Base-by-base conservation (phyloP, 2,888 invertebrate genomes). In the Fissipunctia ypsillon region DNA sequence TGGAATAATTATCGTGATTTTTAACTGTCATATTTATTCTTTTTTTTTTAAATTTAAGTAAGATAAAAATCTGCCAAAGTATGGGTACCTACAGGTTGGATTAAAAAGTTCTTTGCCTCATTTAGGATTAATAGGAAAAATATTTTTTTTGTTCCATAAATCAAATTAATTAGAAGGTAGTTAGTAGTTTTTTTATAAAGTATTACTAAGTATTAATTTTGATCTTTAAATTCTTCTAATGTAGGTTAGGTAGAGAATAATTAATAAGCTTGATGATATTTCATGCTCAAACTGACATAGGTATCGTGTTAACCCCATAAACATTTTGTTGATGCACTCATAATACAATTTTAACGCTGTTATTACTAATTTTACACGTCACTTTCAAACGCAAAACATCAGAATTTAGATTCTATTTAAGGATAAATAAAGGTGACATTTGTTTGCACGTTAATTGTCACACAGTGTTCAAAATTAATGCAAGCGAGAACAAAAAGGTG, bases 401-500 rank as follows among this genome's bases (percentile, higher is more conserved):
- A 25, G 0, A 91, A 73, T 73, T 67, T 77, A 22, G 38, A 45
- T 64, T 73, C 66, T 87, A 87, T 19, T 0, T 0, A 0, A 0
- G 1, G 0, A 0, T 0, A 0, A 0, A 71, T 80, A 91, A 71
- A 84, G 83, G 63, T 50, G 12, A 81, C 28, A 86, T 83, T 89
- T 9, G 3, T 4, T 38, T 76, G 60, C 2, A 12, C 6, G 9
- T 10, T n/a, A 80, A 57, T n/a, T 19, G 82, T 84, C 81, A 73
- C 81, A 89, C 87, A 87, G 85, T 88, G 88, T 75, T 81, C 73
- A 75, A 80, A 90, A 89, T 85, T 87, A 88, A 91, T 88, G 85
- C 83, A 79, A 77, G 74, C 80, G 80, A 89, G 88, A 88, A 89
- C 91, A 91, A 92, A 94, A 94, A 95, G 94, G 93, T 93, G 91